Evolutionary conservation across 2,888 invertebrate species (phyloP), one percentile per base, ranked within the genome.

Genomic region (Syrphus vitripennis): DNA sequence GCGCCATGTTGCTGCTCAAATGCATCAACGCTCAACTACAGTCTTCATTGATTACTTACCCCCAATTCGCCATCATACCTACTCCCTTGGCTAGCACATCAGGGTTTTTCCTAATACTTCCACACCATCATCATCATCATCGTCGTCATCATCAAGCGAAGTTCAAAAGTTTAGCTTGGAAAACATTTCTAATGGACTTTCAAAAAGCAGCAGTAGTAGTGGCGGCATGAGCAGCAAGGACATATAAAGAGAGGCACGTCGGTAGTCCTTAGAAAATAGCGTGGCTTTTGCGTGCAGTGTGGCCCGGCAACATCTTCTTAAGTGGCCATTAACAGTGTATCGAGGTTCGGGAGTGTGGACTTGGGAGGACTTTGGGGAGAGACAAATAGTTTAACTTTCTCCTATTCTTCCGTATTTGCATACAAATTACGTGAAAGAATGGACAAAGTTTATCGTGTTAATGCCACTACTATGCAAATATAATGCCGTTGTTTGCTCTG

Each of bases 321-420:
- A 86, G 81, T 86, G 86, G 86, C 86, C 86, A 86, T 86, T 86
- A 86, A 82, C 86, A 86, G 86, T 86, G 82, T 86, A 86, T 86
- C 86, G 86, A n/a, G 82, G 81, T 74, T 59, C 21, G 59, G 14
- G 21, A 16, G 16, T 37, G 14, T 14, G 34, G 21, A 37, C 21
- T 59, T 14, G 59, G 59, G 37, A 37, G 59, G 59, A 34, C 59
- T 59, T 59, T 21, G 59, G 59, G 59, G 37, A 63, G 86, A 86
- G 86, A 82, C 86, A 86, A 86, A 86, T 86, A 86, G 86, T 86
- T 86, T 82, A 86, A 86, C 86, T 86, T 86, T 86, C 82, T 82
- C 77, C 82, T 82, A 82, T 82, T 86, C 77, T 74, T 82, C 83
- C 87, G 82, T 83, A 87, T 87, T 87, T 87, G 87, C 87, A 87